Conservation (phyloP, 2,797 vertebrate species). For the Acipenser transmontanus region DNA sequence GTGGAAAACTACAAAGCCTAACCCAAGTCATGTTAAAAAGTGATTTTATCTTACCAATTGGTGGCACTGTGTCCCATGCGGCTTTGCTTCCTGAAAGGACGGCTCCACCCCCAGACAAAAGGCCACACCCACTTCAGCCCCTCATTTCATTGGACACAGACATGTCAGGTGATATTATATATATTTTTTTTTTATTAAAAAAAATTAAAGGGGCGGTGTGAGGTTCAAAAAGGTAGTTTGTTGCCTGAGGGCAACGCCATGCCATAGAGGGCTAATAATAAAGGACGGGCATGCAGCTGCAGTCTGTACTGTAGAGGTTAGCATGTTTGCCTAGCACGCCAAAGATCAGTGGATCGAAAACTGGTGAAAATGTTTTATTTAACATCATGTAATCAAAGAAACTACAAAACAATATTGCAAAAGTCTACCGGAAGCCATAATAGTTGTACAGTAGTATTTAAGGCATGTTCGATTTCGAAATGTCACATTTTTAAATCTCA, state of each 20-base stretch:
- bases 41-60: slow-evolving; percentile 2
- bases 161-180: not conserved
- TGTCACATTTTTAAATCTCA: too few relatives aligned
- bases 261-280: slow-evolving; percentile 4
- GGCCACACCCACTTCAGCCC: not conserved
- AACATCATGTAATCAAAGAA: too few relatives aligned
- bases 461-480: too few relatives aligned
- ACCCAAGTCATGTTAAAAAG: slow-evolving; percentile 3
- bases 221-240: not conserved
- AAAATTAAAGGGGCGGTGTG: not conserved
- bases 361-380: too few relatives aligned
- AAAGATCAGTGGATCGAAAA: too few relatives aligned
- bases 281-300: too few relatives aligned
- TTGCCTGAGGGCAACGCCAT: not conserved
- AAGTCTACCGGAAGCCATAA: too few relatives aligned
- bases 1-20: too few relatives aligned
- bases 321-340: too few relatives aligned
- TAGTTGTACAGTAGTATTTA: too few relatives aligned
- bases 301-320: too few relatives aligned
- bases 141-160: slow-evolving; percentile 10
- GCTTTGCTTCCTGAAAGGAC: not conserved
- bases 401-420: too few relatives aligned
- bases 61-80: not conserved
- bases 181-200: not conserved
- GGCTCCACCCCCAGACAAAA: not conserved